phyloP scores from a whole-genome alignment of 2,797 vertebrate species.

The Rhyacichthys aspro region DNA sequence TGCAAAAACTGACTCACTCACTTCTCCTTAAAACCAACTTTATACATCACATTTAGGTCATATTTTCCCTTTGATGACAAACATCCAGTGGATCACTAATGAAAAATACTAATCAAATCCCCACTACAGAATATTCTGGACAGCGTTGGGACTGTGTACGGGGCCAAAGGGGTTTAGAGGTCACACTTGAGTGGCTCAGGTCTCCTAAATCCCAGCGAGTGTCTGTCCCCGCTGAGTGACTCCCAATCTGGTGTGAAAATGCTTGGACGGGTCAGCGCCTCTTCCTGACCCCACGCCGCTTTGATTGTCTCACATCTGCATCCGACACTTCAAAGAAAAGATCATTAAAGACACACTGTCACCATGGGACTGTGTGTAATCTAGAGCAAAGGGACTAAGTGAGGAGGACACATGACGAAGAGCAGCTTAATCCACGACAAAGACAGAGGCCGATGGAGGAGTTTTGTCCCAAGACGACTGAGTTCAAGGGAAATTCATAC shows the following conservation, averaged over 20 bases:
- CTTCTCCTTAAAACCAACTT: too few species aligned
- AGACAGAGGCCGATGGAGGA: too few species aligned
- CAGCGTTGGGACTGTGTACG: background rate
- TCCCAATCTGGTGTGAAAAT: slow-evolving; percentile 52
- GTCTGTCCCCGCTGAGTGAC: slow-evolving; percentile 52
- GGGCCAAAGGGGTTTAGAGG: slow-evolving; percentile 8
- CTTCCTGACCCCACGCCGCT: slow-evolving; percentile 41
- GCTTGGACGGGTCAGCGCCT: slow-evolving; percentile 59
- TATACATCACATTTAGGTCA: too few species aligned
- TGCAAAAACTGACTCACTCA: too few species aligned
- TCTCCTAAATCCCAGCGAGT: slow-evolving; percentile 13
- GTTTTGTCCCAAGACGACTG: too few species aligned
- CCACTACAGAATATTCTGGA: too few species aligned
- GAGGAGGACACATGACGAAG: background rate
- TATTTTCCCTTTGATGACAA: too few species aligned
- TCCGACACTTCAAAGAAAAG: slow-evolving; percentile 54
- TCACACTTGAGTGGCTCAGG: slow-evolving; percentile 42
- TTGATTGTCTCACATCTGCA: slow-evolving; percentile 24
- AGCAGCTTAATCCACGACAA: background rate
- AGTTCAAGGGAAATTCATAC: too few species aligned
- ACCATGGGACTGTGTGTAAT: slow-evolving; percentile 3
- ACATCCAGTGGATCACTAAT: too few species aligned
- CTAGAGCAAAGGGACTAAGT: background rate
- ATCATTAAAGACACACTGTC: slow-evolving; percentile 43
- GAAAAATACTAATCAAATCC: too few species aligned